Base-by-base conservation (phyloP, 2,797 vertebrate species). In the Chrysocyon brachyurus region DNA sequence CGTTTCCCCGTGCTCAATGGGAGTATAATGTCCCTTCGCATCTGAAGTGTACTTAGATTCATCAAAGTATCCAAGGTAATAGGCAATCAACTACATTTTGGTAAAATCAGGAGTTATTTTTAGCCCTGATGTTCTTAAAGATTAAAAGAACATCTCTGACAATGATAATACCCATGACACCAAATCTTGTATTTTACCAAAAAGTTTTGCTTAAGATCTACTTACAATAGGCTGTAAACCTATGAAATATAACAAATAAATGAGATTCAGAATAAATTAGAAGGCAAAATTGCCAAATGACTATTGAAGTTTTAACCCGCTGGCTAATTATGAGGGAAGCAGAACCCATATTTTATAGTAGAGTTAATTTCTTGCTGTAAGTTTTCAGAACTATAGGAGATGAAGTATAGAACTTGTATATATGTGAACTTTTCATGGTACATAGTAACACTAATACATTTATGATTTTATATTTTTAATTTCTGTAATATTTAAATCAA, bases 161-260 rank as follows among this genome's bases (percentile, higher is more conserved):
- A 82, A 46, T 16, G 0, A 36, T 78, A 96, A 70, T 0, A 22
- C 33, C 24, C 2, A 66, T 36, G 11, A 70, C 14, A 6, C 2
- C 11, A 61, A 28, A 75, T 94, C 87, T 91, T 56, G 2, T 81
- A 2, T 89, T 66, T 14, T 28, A 72, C 5, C 22, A 72, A 89
- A 93, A 86, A 6, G 22, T 3, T 49, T 87, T 88, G 26, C 19
- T 36, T 70, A 85, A 68, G 11, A 57, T 64, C 26, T 40, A 1
- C 7, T 89, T 83, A 92, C 64, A 66, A 40, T 89, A 12, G 90
- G 1, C 6, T 94, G 21, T 97, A 15, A 90, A 31, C n/a, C 97
- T 92, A 78, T 33, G 49, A 95, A 73, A 68, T 17, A 1, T n/a
- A 46, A n/a, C 84, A 91, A 83, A 28, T 28, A 49, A 75, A 16